A percentile compares a stretch with the other conserved stretches of the same genome.
These are phyloP conservation scores for Botia kubotai DNA, from an alignment of 2,797 vertebrate genomes.

Conservation along the genomic window DNA sequence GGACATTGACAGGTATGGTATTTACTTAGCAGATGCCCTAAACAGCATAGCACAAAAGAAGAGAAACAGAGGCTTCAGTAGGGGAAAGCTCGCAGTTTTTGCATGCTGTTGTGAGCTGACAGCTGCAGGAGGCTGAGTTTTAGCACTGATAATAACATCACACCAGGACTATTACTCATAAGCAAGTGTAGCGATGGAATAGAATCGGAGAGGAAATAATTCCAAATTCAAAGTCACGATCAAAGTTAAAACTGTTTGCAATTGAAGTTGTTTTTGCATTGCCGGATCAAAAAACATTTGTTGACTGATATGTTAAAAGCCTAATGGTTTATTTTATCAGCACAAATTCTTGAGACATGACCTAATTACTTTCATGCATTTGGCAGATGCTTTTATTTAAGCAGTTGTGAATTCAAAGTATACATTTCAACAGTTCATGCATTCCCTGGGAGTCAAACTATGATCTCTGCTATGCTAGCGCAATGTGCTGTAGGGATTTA, in stretches of 20 bases:
- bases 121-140: not conserved
- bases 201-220: not conserved
- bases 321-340: not conserved
- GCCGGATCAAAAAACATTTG: not conserved
- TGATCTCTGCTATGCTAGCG: not conserved
- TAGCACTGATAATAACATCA: slow-evolving; percentile 39
- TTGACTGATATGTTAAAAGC: not conserved
- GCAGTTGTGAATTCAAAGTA: not conserved
- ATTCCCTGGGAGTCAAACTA: not conserved
- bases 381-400: not conserved
- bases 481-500: not conserved
- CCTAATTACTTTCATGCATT: not conserved
- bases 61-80: slow-evolving; percentile 29
- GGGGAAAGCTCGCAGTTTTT: slow-evolving; percentile 37
- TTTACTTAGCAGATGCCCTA: slow-evolving; percentile 47
- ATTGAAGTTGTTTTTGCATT: not conserved
- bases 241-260: not conserved
- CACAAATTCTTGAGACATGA: not conserved
- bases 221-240: not conserved
- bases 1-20: slow-evolving; percentile 60
- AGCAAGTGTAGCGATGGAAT: slow-evolving; percentile 3
- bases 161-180: slow-evolving; percentile 33
- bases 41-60: slow-evolving; percentile 29
- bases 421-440: not conserved
- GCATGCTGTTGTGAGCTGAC: slow-evolving; percentile 30